phyloP scores from a whole-genome alignment of 2,113 vertebrate species.

The Aldabrachelys gigantea region DNA sequence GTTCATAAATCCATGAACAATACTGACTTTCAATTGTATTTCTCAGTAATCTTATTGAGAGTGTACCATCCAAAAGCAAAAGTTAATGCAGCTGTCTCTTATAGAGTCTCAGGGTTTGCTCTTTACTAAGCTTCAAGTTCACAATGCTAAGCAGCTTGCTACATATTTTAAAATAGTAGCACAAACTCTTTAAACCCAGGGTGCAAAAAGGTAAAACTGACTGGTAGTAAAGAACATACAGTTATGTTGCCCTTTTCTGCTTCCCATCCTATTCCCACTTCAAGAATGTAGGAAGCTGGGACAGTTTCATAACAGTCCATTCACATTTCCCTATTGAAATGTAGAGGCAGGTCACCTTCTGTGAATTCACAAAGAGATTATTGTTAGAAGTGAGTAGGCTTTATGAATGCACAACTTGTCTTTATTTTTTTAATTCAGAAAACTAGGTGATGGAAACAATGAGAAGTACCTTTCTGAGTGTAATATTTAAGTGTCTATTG shows the following conservation, averaged over 20 bases:
- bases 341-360: constrained; percentile 68
- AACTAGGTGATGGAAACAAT: constrained; percentile 64
- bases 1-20: not conserved
- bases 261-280: constrained; percentile 6
- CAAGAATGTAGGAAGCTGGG: constrained; percentile 56
- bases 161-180: not conserved
- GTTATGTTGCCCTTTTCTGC: not conserved
- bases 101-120: not conserved
- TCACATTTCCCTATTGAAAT: constrained; percentile 67
- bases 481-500: constrained; percentile 70
- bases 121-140: not conserved
- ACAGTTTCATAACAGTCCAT: constrained; percentile 74
- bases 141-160: not conserved
- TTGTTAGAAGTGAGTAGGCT: constrained; percentile 67
- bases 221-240: not conserved
- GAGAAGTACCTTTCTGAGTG: constrained; percentile 71
- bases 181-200: not conserved
- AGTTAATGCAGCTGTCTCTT: not conserved
- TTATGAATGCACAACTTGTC: constrained; percentile 51
- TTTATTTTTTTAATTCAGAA: constrained; percentile 58
- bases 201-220: not conserved
- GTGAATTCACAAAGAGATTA: constrained; percentile 68
- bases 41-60: not conserved
- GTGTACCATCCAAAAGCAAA: not conserved
- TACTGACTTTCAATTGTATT: not conserved